Conservation (phyloP, 2,113 vertebrate species). For the Urocitellus parryii region DNA sequence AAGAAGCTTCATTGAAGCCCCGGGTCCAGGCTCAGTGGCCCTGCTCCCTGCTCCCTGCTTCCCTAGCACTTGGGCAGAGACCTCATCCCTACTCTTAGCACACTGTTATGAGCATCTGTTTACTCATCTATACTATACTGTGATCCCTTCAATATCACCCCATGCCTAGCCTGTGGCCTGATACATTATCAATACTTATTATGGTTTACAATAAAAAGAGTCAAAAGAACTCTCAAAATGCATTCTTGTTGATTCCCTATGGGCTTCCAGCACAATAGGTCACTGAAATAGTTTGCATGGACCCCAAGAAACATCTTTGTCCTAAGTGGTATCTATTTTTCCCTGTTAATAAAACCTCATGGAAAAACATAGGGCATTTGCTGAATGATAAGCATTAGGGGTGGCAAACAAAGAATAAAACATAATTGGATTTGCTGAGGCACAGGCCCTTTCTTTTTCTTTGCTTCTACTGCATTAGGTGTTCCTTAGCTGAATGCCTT, state of each 20-base stretch:
- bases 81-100: not conserved
- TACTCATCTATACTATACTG: not conserved
- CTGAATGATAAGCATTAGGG: not conserved
- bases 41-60: not conserved
- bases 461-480: not conserved
- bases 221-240: not conserved
- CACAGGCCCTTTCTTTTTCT: not conserved
- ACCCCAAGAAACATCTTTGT: constrained; percentile 7
- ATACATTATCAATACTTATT: not conserved
- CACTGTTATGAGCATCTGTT: not conserved
- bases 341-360: constrained; percentile 17
- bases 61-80: not conserved
- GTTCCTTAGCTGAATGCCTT: not conserved
- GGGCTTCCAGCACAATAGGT: not conserved
- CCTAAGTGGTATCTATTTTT: not conserved
- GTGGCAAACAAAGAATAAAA: not conserved
- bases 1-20: not conserved
- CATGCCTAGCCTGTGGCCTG: not conserved
- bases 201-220: not conserved
- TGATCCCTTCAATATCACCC: not conserved
- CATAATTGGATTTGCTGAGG: not conserved
- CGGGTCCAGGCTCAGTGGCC: not conserved
- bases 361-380: not conserved
- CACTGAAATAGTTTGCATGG: not conserved
- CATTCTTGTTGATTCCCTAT: not conserved